phyloP scores from a whole-genome alignment of 2,888 invertebrate genomes.

The Protonemura montana region DNA sequence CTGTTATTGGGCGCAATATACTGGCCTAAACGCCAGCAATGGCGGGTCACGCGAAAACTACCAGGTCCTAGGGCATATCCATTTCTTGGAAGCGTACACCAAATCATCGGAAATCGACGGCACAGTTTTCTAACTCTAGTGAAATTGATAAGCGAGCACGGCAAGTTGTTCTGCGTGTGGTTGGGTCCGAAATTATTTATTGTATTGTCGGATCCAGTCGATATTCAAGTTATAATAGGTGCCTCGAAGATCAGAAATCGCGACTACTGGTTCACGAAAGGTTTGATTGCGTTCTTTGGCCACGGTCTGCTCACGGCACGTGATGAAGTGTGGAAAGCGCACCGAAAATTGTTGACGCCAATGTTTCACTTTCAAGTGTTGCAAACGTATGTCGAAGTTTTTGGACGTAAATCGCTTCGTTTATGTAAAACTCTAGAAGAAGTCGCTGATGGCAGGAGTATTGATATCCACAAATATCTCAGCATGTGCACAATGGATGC shows the following conservation, averaged over 20 bases:
- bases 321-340: background rate
- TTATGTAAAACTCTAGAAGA: slow-evolving; percentile 27
- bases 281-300: background rate
- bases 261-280: background rate
- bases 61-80: too few relatives aligned
- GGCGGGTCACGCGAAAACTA: too few relatives aligned
- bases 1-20: too few relatives aligned
- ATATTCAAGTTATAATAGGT: background rate
- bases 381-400: background rate
- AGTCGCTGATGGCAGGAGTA: slow-evolving; percentile 13
- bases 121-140: too few relatives aligned
- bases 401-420: slow-evolving; percentile 25
- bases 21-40: too few relatives aligned
- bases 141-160: too few relatives aligned
- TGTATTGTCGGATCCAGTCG: background rate
- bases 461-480: slow-evolving; percentile 41
- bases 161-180: background rate
- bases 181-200: background rate
- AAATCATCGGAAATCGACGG: too few relatives aligned
- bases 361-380: slow-evolving; percentile 14
- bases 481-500: slow-evolving; percentile 49
- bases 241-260: background rate
- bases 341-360: slow-evolving; percentile 12
- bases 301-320: background rate
- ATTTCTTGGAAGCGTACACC: too few relatives aligned